Conservation (phyloP, 1,140 invertebrate genomes). For the Drosophila pandora region DNA sequence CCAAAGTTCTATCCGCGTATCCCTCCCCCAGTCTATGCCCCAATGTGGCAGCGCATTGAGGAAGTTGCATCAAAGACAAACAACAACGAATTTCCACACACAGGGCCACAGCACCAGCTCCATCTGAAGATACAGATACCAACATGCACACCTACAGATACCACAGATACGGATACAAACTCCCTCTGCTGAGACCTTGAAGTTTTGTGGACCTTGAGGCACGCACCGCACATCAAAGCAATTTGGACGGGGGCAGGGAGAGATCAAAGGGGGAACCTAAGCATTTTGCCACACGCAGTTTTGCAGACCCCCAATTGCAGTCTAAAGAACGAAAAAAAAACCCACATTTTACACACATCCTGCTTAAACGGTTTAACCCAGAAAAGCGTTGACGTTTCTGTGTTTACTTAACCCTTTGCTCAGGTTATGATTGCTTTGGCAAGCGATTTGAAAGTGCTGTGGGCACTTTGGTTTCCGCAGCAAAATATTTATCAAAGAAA, state of each 20-base stretch:
- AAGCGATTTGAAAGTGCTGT: conserved; percentile 14
- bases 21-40: conserved; percentile 29
- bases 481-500: conserved; percentile 29
- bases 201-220: conserved; percentile 77
- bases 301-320: conserved; percentile 64
- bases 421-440: conserved; percentile 36
- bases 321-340: conserved; percentile 32
- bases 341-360: conserved; percentile 49
- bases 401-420: conserved; percentile 47
- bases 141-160: conserved; percentile 16
- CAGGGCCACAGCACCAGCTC: conserved; percentile 10
- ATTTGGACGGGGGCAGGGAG: conserved; percentile 15
- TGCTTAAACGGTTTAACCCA: conserved; percentile 76
- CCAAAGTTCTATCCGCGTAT: conserved; percentile 59
- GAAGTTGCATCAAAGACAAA: conserved; percentile 81
- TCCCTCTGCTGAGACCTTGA: conserved; percentile 63
- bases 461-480: conserved; percentile 4
- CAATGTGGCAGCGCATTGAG: conserved; percentile 70
- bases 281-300: conserved; percentile 68
- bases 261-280: conserved; percentile 64
- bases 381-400: conserved; percentile 51
- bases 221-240: conserved; percentile 53
- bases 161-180: conserved; percentile 21
- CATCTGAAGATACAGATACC: conserved; percentile 23
- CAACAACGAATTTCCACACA: conserved; percentile 60